Base-by-base conservation (phyloP, 2,113 vertebrate genomes). In the Neodon shergylaensis region DNA sequence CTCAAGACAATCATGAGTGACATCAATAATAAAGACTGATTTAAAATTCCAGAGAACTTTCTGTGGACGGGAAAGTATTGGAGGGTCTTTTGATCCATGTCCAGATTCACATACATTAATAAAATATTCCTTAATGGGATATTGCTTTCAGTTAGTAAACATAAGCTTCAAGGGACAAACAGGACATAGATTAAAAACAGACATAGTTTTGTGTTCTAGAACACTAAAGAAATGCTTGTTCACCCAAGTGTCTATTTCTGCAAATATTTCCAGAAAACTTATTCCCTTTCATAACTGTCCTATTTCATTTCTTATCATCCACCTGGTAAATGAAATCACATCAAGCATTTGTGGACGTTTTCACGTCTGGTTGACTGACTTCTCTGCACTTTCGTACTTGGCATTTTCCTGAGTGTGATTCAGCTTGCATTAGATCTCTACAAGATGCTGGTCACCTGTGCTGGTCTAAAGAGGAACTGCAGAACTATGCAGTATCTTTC, bases 71-170 rank as follows among this genome's bases (percentile, higher is more conserved):
- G 91, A 73, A 92, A 87, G 81, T 92, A 92, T 79, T 88, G 61
- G 77, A 94, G 72, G 81, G 66, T 95, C 39, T 96, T 96, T 96
- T 96, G 85, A 49, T 95, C 77, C 33, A 47, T 93, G 77, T 97
- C 96, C 36, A 93, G 81, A 94, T 97, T 97, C 77, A 96, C 21
- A 65, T 88, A 94, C 7, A 39, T 96, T 92, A 97, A 94, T 97
- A 96, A 96, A 96, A 97, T 97, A 96, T 96, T 96, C 95, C 95
- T 95, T 97, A 96, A 79, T 81, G 92, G 97, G 95, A 65, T 96
- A 97, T 96, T 96, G 63, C 88, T 97, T 97, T 97, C 92, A 95
- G 1, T 95, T 96, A 97, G 85, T 65, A 95, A 96, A 93, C 79
- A 92, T 89, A 76, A 70, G 54, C 90, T 92, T 97, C 52, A 92